phyloP scores from a whole-genome alignment of 1,140 invertebrate genomes.

The Nasonia vitripennis region DNA sequence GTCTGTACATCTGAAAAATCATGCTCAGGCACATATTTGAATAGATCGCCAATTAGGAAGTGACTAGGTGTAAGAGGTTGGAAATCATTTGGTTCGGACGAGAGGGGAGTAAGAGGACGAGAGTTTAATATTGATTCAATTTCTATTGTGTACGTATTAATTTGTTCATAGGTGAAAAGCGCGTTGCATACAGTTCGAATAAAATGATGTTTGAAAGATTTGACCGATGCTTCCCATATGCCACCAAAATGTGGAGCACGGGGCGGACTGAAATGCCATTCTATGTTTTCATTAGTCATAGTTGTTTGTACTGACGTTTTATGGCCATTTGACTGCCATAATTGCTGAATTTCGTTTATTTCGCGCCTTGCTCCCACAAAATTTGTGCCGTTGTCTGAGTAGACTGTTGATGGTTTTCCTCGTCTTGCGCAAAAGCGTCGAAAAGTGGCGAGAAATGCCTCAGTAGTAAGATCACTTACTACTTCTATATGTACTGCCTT shows the following conservation, averaged over 20 bases:
- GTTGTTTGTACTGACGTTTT: neutral
- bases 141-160: too few relatives aligned
- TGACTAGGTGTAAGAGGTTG: too few relatives aligned
- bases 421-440: neutral
- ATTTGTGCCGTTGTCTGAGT: constrained; percentile 14
- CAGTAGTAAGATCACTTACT: constrained; percentile 35
- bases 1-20: too few relatives aligned
- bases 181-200: neutral
- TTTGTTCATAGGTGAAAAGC: constrained; percentile 25
- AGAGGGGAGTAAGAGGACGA: constrained; percentile 11
- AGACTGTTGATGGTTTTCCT: neutral
- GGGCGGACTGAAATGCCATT: constrained; percentile 38
- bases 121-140: constrained; percentile 20
- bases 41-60: too few relatives aligned
- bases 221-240: constrained; percentile 33
- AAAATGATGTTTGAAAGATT: constrained; percentile 31
- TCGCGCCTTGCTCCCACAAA: constrained; percentile 6
- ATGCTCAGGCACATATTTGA: too few relatives aligned
- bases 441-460: neutral
- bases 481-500: constrained; percentile 48
- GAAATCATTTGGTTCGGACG: constrained; percentile 8
- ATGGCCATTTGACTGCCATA: neutral
- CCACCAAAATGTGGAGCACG: constrained; percentile 41
- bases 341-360: neutral
- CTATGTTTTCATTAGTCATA: neutral